Conservation (phyloP, 2,113 vertebrate genomes). For the Heterochromis multidens region DNA sequence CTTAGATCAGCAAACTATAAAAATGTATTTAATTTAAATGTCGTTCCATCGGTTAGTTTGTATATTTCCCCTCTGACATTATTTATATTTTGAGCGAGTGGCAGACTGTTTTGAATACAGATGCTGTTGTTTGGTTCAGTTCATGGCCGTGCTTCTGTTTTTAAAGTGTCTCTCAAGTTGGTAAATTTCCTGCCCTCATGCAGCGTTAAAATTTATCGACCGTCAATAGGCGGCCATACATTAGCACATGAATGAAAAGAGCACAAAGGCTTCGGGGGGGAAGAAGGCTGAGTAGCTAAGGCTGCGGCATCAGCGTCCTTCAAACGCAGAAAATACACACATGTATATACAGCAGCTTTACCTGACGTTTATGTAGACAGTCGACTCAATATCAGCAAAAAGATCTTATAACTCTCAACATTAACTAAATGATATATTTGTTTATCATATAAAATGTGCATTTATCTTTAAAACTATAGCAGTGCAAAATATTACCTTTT, state of each 20-base stretch:
- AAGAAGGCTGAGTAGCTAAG: neutral
- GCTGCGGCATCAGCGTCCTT: neutral
- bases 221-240: neutral
- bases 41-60: neutral
- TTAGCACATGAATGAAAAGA: conserved; percentile 45
- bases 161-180: neutral
- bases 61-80: neutral
- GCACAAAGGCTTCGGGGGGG: neutral
- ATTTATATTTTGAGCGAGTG: neutral
- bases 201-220: neutral
- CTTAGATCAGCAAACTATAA: neutral
- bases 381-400: neutral
- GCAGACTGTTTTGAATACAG: neutral
- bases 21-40: neutral
- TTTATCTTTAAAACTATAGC: too few relatives aligned
- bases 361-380: neutral
- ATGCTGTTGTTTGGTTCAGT: neutral
- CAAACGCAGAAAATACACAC: neutral
- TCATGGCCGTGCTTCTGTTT: neutral
- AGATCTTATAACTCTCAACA: neutral
- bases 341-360: neutral
- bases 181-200: neutral
- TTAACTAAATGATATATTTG: neutral
- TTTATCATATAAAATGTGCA: neutral
- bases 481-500: too few relatives aligned